Evolutionary conservation across 1,140 invertebrate species (phyloP).

Genomic region (Apocrypta bakeri): DNA sequence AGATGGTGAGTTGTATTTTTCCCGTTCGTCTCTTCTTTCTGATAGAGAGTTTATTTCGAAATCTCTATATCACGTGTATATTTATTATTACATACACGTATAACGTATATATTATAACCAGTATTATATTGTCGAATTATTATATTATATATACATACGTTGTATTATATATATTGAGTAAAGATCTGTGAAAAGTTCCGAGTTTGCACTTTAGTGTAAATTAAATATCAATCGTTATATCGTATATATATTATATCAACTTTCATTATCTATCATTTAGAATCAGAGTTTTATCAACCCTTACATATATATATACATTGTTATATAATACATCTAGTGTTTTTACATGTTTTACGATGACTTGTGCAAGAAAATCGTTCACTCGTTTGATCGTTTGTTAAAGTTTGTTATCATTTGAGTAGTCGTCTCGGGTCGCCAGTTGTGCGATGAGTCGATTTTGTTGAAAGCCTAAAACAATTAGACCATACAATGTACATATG

Average conservation of each 20-base stretch:
- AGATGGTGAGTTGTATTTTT: constrained; percentile 86
- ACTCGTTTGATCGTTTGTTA: not conserved
- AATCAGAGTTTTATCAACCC: constrained; percentile 17
- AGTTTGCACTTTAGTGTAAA: constrained; percentile 47
- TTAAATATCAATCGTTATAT: constrained; percentile 20
- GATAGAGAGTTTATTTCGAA: not conserved
- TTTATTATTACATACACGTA: too few species aligned
- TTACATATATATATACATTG: not conserved
- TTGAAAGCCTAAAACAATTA: not conserved
- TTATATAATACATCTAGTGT: constrained; percentile 16
- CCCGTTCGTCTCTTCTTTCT: constrained; percentile 47
- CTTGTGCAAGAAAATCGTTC: constrained; percentile 13
- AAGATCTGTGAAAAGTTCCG: constrained; percentile 27
- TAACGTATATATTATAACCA: not conserved
- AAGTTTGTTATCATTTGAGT: not conserved
- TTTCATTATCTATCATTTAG: constrained; percentile 39
- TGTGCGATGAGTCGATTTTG: not conserved
- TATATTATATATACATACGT: constrained; percentile 1
- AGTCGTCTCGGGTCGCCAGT: not conserved
- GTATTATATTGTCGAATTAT: constrained; percentile 29
- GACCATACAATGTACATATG: constrained; percentile 5
- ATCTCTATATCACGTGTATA: too few species aligned
- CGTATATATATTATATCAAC: constrained; percentile 7
- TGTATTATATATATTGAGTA: constrained; percentile 1
- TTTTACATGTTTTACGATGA: not conserved